Conservation (phyloP, 2,888 invertebrate genomes). For the Lithosia quadra region DNA sequence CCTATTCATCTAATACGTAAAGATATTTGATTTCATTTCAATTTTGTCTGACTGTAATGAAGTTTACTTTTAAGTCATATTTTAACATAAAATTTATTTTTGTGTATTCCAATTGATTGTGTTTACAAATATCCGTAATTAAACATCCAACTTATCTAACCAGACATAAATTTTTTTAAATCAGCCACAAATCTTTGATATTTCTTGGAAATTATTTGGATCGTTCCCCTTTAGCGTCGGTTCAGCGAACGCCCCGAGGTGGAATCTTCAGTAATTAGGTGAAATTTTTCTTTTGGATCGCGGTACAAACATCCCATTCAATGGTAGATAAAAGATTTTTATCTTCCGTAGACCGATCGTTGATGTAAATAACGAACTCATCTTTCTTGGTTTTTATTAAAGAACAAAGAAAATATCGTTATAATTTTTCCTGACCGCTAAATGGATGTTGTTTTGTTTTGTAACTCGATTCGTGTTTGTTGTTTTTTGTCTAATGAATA, state of each 20-base stretch:
- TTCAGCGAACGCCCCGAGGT: slow-evolving; percentile 56
- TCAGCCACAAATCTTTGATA: slow-evolving; percentile 52
- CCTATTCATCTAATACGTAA: too few relatives aligned
- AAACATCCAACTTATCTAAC: slow-evolving; percentile 30
- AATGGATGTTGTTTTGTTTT: slow-evolving; percentile 36
- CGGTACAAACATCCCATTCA: slow-evolving; percentile 78
- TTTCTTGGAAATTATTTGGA: slow-evolving; percentile 58
- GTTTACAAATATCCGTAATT: slow-evolving; percentile 34
- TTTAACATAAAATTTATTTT: too few relatives aligned
- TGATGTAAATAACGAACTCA: slow-evolving; percentile 77
- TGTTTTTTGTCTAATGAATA: neutral
- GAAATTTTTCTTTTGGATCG: slow-evolving; percentile 73
- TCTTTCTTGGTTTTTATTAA: slow-evolving; percentile 64
- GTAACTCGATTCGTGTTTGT: slow-evolving; percentile 36
- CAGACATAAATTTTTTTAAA: slow-evolving; percentile 49
- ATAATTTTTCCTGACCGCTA: slow-evolving; percentile 47
- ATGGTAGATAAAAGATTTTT: slow-evolving; percentile 75
- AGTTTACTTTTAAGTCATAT: neutral
- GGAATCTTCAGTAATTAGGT: slow-evolving; percentile 73
- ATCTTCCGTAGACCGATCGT: slow-evolving; percentile 69
- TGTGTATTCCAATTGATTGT: neutral
- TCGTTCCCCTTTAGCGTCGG: slow-evolving; percentile 59
- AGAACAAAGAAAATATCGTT: slow-evolving; percentile 53
- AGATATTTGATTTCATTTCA: too few relatives aligned
- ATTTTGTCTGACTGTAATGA: too few relatives aligned